Percentiles rank a stretch among this genome's conserved stretches.
Conservation (phyloP, 2,888 invertebrate genomes). For the Galerucella nymphaeae region DNA sequence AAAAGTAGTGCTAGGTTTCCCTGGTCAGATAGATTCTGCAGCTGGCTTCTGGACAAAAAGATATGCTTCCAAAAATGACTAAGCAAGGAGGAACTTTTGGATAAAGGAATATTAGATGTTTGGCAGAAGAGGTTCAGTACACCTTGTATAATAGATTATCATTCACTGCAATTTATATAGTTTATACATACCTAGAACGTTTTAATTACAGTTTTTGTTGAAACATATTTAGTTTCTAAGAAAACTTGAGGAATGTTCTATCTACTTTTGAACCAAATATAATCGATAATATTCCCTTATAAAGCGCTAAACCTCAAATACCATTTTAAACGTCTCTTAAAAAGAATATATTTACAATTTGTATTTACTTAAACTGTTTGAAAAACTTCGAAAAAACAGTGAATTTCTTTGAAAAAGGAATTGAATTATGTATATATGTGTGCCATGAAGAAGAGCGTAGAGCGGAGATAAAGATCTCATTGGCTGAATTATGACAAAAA, state of each 20-base stretch:
- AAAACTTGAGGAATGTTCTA: background rate
- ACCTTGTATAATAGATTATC: no score
- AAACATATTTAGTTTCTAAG: no score
- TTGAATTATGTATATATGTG: slow-evolving; percentile 32
- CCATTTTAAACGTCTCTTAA: background rate
- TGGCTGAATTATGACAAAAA: slow-evolving; percentile 34
- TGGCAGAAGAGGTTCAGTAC: no score
- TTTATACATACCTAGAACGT: no score
- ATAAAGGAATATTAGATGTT: no score
- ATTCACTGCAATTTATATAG: no score
- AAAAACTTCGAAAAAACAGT: slow-evolving; percentile 7
- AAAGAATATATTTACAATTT: background rate
- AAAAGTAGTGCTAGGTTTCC: no score
- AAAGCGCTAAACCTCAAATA: background rate
- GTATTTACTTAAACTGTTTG: background rate
- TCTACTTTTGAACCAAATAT: background rate
- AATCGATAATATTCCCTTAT: background rate
- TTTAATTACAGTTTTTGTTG: no score
- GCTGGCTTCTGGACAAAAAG: no score
- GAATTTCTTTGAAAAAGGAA: slow-evolving; percentile 6
- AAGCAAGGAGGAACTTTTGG: no score
- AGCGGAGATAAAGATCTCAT: slow-evolving; percentile 39
- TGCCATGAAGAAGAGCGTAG: slow-evolving; percentile 17
- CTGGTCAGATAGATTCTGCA: no score
- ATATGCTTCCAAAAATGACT: no score